Percentiles rank a stretch among this genome's conserved stretches.
Conservation (phyloP, 2,888 invertebrate genomes). For the Drosophila mettleri region DNA sequence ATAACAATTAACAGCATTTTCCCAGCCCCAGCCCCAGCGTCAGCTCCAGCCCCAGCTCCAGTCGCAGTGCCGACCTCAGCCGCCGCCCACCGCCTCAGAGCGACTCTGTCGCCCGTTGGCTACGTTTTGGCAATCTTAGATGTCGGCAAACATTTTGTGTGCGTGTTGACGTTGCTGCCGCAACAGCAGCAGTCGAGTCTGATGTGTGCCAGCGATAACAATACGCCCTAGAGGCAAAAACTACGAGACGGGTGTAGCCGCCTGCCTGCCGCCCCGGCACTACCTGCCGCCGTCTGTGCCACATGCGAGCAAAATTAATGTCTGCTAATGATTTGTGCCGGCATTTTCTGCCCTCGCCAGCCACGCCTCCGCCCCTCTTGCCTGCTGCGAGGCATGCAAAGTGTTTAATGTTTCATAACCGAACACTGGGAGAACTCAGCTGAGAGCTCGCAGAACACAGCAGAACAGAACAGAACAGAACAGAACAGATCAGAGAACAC, state of each 20-base stretch:
- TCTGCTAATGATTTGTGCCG: slow-evolving; percentile 79
- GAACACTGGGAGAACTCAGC: slow-evolving; percentile 33
- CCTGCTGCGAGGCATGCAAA: slow-evolving; percentile 51
- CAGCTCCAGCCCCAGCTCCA: too few species aligned
- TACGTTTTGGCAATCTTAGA: slow-evolving; percentile 76
- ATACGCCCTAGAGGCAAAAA: slow-evolving; percentile 56
- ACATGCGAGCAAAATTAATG: slow-evolving; percentile 68
- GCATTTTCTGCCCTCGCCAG: slow-evolving; percentile 40
- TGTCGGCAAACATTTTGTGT: slow-evolving; percentile 77
- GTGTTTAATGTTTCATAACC: slow-evolving; percentile 78
- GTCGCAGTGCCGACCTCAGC: too few species aligned
- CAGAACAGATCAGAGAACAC: slow-evolving; percentile 45
- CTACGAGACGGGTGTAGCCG: slow-evolving; percentile 36
- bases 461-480: slow-evolving; percentile 34
- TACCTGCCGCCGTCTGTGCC: slow-evolving; percentile 7
- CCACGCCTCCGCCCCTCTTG: slow-evolving; percentile 25
- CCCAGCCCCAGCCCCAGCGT: slow-evolving; percentile 12
- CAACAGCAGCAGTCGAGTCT: slow-evolving; percentile 40
- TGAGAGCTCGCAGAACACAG: slow-evolving; percentile 13
- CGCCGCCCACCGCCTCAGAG: slow-evolving; percentile 4
- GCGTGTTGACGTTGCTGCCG: slow-evolving; percentile 63
- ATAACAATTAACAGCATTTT: slow-evolving; percentile 75
- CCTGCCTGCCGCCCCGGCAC: background rate
- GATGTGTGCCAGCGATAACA: slow-evolving; percentile 71
- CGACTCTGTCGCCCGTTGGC: slow-evolving; percentile 67